Percentiles rank a stretch among this genome's conserved stretches.
Evolutionary conservation across 2,113 vertebrate genomes (phyloP).

Genomic region (Athene noctua): DNA sequence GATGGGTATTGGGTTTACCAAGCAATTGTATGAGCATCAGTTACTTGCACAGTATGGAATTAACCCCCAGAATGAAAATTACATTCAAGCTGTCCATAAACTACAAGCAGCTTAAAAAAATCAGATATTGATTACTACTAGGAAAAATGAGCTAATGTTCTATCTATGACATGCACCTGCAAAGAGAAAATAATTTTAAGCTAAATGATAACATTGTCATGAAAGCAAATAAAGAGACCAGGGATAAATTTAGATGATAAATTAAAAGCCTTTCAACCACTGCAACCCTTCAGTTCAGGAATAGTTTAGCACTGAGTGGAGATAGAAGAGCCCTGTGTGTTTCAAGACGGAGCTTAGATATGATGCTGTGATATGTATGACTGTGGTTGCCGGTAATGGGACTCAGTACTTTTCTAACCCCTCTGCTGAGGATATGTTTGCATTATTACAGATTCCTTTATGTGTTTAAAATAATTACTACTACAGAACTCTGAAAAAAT

Average conservation of each 20-base stretch:
- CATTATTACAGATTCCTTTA: background rate
- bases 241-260: background rate
- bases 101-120: background rate
- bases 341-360: background rate
- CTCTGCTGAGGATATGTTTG: background rate
- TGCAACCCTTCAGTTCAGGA: background rate
- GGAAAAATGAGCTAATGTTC: background rate
- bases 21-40: background rate
- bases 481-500: background rate
- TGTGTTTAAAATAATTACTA: background rate
- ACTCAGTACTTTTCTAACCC: background rate
- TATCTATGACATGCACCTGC: background rate
- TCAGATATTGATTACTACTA: background rate
- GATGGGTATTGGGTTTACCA: background rate
- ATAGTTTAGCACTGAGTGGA: background rate
- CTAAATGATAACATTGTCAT: fast-evolving
- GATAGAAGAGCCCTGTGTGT: background rate
- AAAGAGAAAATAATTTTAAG: background rate
- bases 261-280: background rate
- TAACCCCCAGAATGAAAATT: background rate
- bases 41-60: background rate
- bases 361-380: background rate
- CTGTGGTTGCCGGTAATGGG: background rate
- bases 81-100: background rate
- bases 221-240: background rate